phyloP scores from a whole-genome alignment of 1,140 invertebrate genomes.

The Neodiprion fabricii region DNA sequence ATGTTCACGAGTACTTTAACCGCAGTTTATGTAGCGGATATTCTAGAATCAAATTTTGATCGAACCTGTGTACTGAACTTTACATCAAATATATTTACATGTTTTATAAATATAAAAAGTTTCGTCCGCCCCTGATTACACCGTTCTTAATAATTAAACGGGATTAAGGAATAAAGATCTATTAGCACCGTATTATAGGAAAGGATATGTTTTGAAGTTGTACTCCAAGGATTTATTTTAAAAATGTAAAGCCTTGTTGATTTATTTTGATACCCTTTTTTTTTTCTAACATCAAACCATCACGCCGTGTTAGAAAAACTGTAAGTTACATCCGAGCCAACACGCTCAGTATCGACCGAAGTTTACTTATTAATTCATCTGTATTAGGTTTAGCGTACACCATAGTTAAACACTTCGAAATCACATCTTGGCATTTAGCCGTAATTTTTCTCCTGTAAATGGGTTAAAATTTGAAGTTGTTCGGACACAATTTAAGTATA shows the following conservation, averaged over 20 bases:
- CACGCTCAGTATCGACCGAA: conserved; percentile 62
- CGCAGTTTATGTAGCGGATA: too few species aligned
- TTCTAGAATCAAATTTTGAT: too few species aligned
- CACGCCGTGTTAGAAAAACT: background rate
- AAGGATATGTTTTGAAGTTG: background rate
- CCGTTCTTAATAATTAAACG: too few species aligned
- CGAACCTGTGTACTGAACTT: too few species aligned
- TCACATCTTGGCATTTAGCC: conserved; percentile 71
- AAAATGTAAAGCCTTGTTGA: conserved; percentile 1
- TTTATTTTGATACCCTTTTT: background rate
- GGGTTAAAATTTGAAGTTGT: conserved; percentile 26
- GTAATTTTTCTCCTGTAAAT: conserved; percentile 65
- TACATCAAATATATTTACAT: too few species aligned
- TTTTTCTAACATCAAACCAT: background rate
- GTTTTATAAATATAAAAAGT: too few species aligned
- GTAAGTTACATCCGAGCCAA: conserved; percentile 53
- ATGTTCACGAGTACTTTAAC: too few species aligned
- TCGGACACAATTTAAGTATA: conserved; percentile 20
- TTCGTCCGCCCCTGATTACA: too few species aligned
- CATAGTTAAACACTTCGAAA: conserved; percentile 70
- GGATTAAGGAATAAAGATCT: too few species aligned
- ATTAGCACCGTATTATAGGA: background rate
- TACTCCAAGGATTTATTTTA: background rate
- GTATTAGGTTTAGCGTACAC: conserved; percentile 73
- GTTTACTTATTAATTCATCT: conserved; percentile 60